These are phyloP conservation scores for Sorex maritimensis DNA, from an alignment of 2,797 vertebrate genomes.

Conservation along the genomic window DNA sequence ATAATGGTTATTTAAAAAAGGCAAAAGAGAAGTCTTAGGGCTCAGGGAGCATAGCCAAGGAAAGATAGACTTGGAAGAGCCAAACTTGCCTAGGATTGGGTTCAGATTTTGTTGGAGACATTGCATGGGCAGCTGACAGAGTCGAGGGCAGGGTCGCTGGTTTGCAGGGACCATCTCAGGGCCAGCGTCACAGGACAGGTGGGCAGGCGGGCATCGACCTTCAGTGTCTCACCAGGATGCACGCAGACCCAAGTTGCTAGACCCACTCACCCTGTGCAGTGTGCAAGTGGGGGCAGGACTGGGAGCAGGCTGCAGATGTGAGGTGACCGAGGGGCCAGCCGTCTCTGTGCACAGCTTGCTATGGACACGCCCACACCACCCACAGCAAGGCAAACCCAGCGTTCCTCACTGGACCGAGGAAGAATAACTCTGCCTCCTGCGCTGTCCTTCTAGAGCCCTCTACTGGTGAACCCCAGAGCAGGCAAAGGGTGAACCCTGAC, in stretches of 20 bases:
- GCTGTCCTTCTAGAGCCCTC: not conserved
- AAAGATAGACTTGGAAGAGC: not conserved
- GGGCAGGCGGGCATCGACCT: not conserved
- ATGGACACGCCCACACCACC: not conserved
- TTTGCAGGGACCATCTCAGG: not conserved
- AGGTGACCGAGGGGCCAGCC: fast-evolving
- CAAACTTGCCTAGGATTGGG: too few species aligned
- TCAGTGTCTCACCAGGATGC: too few species aligned
- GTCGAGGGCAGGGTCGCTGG: not conserved
- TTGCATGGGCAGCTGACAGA: not conserved
- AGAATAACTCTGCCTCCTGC: not conserved
- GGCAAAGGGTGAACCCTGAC: not conserved
- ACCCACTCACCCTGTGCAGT: too few species aligned
- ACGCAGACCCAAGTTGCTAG: too few species aligned
- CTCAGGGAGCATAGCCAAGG: not conserved
- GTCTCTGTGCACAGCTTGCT: not conserved
- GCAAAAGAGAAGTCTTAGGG: not conserved
- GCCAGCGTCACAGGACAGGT: too few species aligned
- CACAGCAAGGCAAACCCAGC: not conserved
- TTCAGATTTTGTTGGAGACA: not conserved
- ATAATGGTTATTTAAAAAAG: too few species aligned
- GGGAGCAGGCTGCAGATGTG: too few species aligned
- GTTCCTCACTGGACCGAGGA: not conserved
- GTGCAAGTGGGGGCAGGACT: not conserved
- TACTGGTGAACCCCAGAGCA: not conserved